Evolutionary conservation across 2,888 invertebrate genomes (phyloP), one percentile per base, ranked within the genome.

Genomic region (Agrochola circellaris): DNA sequence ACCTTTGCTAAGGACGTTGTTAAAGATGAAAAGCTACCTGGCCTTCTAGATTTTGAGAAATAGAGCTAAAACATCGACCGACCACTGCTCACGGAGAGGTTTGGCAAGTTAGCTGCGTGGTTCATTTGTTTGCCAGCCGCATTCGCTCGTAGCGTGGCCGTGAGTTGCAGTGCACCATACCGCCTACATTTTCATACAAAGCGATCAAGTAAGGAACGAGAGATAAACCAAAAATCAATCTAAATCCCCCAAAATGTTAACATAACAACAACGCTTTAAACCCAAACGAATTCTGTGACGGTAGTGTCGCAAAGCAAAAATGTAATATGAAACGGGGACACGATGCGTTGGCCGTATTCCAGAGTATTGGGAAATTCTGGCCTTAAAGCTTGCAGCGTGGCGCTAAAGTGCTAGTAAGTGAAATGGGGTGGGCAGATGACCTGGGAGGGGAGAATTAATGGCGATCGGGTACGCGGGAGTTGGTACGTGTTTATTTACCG

Each of bases 281-380:
- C 51, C 84, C 70, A 62, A 75, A 74, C 51, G 45, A 64, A 79
- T 82, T 79, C 76, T 70, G 58, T 48, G 34, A n/a, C 4, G 67
- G 30, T 23, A 74, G n/a, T 60, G n/a, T 60, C n/a, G 42, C 79
- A 85, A 84, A 85, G 76, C 78, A 75, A 87, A 86, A 82, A 83
- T 87, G 75, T 76, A 69, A 83, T 85, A 75, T 80, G 65, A 78
- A 76, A 73, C 67, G 42, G 60, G 48, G 13, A 51, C 82, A 72
- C 68, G 65, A 42, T 66, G 73, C 61, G 77, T 81, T 84, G 82
- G 74, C 77, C 30, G 23, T 67, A 51, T 72, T 84, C 87, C 83
- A 80, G 76, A 38, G 62, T 78, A 76, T 80, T 78, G 60, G 62
- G 34, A 61, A 76, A 75, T 76, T 79, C 54, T 75, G 66, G 66